Evolutionary conservation across 2,797 vertebrate genomes (phyloP), one percentile per base, ranked within the genome.

Genomic region (Sebastes melanostomus): DNA sequence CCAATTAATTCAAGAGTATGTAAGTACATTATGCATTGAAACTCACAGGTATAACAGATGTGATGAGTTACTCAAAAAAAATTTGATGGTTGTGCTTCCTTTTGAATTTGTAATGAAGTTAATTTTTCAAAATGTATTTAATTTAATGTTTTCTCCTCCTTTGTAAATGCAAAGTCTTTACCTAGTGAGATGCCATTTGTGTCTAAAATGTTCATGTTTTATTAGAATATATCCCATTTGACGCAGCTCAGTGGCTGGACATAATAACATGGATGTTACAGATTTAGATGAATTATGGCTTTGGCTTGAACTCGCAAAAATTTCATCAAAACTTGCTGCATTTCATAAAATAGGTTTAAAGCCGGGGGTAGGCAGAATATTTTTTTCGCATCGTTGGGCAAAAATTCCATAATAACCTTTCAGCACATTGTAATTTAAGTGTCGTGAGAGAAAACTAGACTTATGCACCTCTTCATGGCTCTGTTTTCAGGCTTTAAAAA

Each of bases 41-140:
- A 72, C 62, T 84, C 82, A 82, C 80, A 77, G 66, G 29, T 89
- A 84, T 86, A 90, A 79, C 65, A 32, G 79, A 82, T 82, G 63
- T 77, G 70, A 88, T 87, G 74, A 87, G 83, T 86, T 89, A 62
- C 83, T 85, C 76, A 65, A 75, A 73, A 68, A 62, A 76, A 66
- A 42, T 1, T 5, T 63, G 27, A 81, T 86, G 68, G 70, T 87
- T 85, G 78, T 92, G 82, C 86, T 90, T 89, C 70, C 75, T 81
- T 86, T 82, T 89, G 5, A 83, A 81, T 81, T 89, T 80, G 56
- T 75, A 83, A 77, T 90, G 78, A 85, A 84, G 72, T 85, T 50
- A 11, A 73, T 77, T 79, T 84, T 84, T 69, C n/a, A 36, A 55
- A 52, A 82, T 83, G 25, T 92, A 92, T 93, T 95, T 95, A 93